Base-by-base conservation (phyloP, 2,797 vertebrate genomes). In the Distichodus sexfasciatus region DNA sequence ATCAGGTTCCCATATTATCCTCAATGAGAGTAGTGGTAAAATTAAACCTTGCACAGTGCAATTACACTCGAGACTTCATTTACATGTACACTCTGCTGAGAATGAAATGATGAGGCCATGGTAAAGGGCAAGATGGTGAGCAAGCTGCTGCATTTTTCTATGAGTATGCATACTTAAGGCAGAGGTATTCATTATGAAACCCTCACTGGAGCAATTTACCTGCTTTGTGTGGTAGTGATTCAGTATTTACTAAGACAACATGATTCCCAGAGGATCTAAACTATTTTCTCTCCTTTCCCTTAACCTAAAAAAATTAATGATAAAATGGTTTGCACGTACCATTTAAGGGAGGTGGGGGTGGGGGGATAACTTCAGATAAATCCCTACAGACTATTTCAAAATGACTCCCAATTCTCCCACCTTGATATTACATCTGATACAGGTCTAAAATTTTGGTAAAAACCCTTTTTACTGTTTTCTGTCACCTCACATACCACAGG, bases 261-360 rank as follows among this genome's bases (percentile, higher is more conserved):
- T 38, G 38, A 26, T 60, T 29, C 31, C 44, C 46, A 60, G 35
- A 60, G 21, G 11, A 40, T 46, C 15, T 29, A 50, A 68, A 63
- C 10, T 24, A 33, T 23, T 59, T 29, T 41, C 3, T 38, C 38
- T 50, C 44, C 19, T 24, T 47, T 17, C 38, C 12, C 21, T 24
- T 3, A 57, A 57, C 46, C 15, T 38, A 15, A 62, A 77, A 57
- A 35, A 43, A 29, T 44, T n/a, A 21, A 46, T 15, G 33, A 14
- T 24, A 69, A 61, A 17, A 33, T 50, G 36, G 50, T 61, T 50
- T 48, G 35, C 43, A 51, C 61, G 35, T 26, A 24, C 19, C 14
- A 33, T 66, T 63, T n/a, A n/a, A 66, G 48, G 51, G 6, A 57
- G 47, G 41, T 7, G n/a, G n/a, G n/a, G n/a, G n/a, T n/a, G n/a